A percentile compares a stretch with the other conserved stretches of the same genome.
Conservation (phyloP, 2,888 invertebrate genomes). For the Stenolophus ochropezus region DNA sequence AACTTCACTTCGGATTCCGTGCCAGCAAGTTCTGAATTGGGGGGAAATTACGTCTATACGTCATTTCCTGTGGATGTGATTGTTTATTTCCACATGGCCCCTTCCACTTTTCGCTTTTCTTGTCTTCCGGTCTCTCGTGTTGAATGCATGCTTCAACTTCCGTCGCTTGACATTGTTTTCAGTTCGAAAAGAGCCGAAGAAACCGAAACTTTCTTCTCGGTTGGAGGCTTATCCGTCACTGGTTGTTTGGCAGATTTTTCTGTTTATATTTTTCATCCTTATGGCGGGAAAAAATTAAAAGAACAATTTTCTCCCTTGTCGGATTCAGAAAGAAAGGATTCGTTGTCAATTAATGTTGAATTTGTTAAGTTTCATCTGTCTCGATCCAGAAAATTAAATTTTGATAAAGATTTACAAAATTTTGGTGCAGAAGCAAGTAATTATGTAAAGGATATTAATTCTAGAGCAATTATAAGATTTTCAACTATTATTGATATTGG, state of each 20-base stretch:
- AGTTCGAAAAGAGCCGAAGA: constrained; percentile 92
- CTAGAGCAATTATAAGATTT: constrained; percentile 92
- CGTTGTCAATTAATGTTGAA: constrained; percentile 96
- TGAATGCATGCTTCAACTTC: constrained; percentile 96
- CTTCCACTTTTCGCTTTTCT: constrained; percentile 96
- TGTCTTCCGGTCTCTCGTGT: constrained; percentile 96
- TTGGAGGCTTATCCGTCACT: constrained; percentile 94
- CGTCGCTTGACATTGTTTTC: constrained; percentile 97
- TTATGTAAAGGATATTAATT: constrained; percentile 72
- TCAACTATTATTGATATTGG: constrained; percentile 97
- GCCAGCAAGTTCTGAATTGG: neutral
- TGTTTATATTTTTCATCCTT: constrained; percentile 98
- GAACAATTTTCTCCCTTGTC: constrained; percentile 91
- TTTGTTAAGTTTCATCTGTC: constrained; percentile 97
- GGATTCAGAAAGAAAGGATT: constrained; percentile 94
- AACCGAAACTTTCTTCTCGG: constrained; percentile 76
- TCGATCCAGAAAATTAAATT: constrained; percentile 90
- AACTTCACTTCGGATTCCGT: constrained; percentile 65
- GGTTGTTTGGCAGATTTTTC: constrained; percentile 98
- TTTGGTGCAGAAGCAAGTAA: neutral
- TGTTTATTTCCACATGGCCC: constrained; percentile 98
- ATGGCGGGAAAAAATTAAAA: constrained; percentile 89
- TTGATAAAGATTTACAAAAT: constrained; percentile 76
- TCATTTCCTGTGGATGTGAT: constrained; percentile 99
- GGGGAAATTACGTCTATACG: constrained; percentile 85